Evolutionary conservation across 2,888 invertebrate species (phyloP).

Genomic region (Leucophenga montana): DNA sequence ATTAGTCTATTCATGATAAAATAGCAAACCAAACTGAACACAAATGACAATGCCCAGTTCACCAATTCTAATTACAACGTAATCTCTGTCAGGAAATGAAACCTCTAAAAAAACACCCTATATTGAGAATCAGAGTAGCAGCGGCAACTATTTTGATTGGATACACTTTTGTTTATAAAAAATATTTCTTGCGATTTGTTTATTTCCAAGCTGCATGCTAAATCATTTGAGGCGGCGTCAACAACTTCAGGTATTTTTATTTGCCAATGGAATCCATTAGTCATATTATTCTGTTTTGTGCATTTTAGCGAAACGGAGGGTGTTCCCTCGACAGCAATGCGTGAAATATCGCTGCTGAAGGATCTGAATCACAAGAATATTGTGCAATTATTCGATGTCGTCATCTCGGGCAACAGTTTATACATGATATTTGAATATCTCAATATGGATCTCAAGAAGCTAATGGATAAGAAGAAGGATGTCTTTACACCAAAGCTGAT

Average conservation of each 20-base stretch:
- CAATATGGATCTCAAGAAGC: conserved; percentile 92
- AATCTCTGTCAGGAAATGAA: too few species aligned
- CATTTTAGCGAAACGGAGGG: conserved; percentile 91
- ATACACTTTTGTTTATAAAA: too few species aligned
- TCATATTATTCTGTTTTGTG: conserved; percentile 7
- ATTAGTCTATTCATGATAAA: too few species aligned
- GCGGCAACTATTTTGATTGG: too few species aligned
- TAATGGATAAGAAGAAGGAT: conserved; percentile 82
- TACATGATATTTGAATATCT: conserved; percentile 96
- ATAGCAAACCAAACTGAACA: too few species aligned
- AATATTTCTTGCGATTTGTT: not conserved
- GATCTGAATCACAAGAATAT: conserved; percentile 92
- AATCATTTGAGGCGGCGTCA: not conserved
- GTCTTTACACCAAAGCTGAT: conserved; percentile 79
- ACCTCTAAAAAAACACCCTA: too few species aligned
- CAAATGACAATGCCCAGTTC: too few species aligned
- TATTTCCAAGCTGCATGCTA: not conserved
- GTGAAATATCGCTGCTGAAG: conserved; percentile 95
- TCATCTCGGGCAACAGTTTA: conserved; percentile 87
- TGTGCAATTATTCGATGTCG: conserved; percentile 91
- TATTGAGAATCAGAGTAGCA: too few species aligned
- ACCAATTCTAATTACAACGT: too few species aligned
- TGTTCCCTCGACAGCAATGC: conserved; percentile 96
- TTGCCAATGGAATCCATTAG: not conserved
- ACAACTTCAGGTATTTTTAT: not conserved